Conservation (phyloP, 2,888 invertebrate species). For the Lasioglossum leucozonium region DNA sequence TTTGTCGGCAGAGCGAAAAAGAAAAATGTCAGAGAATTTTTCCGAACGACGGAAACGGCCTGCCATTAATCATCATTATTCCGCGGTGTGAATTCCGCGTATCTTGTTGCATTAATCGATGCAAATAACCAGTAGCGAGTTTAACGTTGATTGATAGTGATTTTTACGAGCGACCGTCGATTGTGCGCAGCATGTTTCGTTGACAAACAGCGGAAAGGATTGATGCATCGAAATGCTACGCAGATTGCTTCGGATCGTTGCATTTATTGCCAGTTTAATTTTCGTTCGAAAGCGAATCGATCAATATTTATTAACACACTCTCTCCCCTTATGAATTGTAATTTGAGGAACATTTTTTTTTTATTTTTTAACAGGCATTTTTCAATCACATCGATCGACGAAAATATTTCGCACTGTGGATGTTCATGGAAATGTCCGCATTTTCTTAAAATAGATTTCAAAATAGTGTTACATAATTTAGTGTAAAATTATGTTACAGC, state of each 20-base stretch:
- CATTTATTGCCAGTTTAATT: background rate
- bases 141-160: slow-evolving; percentile 25
- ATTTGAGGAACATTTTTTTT: no score
- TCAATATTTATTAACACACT: background rate
- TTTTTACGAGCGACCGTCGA: slow-evolving; percentile 12
- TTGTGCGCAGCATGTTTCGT: background rate
- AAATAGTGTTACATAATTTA: no score
- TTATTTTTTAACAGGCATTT: no score
- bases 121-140: slow-evolving; percentile 8
- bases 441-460: background rate
- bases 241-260: background rate
- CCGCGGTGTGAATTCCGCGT: background rate
- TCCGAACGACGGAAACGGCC: background rate
- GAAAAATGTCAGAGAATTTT: background rate
- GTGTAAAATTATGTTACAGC: no score
- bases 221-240: background rate
- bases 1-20: background rate
- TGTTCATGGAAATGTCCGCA: background rate
- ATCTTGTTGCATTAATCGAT: slow-evolving; percentile 8
- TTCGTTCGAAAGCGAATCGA: background rate
- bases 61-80: slow-evolving; percentile 27
- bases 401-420: no score
- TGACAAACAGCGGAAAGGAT: background rate
- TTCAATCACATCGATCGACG: no score
- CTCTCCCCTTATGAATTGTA: no score